Conservation (phyloP, 2,113 vertebrate genomes). For the Blennius ocellaris region DNA sequence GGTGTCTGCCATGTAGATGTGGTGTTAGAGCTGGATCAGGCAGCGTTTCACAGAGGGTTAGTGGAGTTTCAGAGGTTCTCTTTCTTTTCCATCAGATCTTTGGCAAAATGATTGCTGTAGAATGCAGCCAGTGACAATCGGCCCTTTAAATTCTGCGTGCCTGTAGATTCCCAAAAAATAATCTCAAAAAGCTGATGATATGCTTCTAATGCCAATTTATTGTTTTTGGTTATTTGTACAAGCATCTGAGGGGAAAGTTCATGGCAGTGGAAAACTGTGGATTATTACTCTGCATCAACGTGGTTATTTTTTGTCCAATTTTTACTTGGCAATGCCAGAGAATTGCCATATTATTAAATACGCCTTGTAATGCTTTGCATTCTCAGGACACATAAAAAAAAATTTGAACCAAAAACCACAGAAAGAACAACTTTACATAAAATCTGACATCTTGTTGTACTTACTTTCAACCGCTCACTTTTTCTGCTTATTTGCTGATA, state of each 20-base stretch:
- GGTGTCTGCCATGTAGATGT: conserved; percentile 5
- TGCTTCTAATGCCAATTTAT: conserved; percentile 5
- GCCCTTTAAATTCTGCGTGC: conserved; percentile 29
- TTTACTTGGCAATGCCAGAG: conserved; percentile 15
- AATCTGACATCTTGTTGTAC: conserved; percentile 19
- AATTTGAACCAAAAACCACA: conserved; percentile 1
- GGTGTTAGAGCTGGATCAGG: conserved; percentile 23
- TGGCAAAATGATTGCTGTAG: conserved; percentile 9
- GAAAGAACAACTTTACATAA: conserved; percentile 18
- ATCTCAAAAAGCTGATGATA: conserved; percentile 41
- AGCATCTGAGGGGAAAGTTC: conserved; percentile 16
- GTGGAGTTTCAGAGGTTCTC: conserved; percentile 14
- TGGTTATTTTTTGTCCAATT: conserved; percentile 1
- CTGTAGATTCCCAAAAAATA: conserved; percentile 17
- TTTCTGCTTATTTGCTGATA: not conserved
- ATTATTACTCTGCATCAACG: not conserved
- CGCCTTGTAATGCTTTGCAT: not conserved
- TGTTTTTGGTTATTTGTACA: conserved; percentile 5
- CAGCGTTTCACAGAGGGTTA: conserved; percentile 9
- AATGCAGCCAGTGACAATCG: conserved; percentile 21
- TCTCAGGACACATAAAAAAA: not conserved
- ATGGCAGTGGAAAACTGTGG: not conserved
- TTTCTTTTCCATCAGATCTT: not conserved
- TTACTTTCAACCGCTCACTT: not conserved
- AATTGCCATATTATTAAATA: conserved; percentile 4